Conservation (phyloP, 2,888 invertebrate species). For the Drosophila koepferae region DNA sequence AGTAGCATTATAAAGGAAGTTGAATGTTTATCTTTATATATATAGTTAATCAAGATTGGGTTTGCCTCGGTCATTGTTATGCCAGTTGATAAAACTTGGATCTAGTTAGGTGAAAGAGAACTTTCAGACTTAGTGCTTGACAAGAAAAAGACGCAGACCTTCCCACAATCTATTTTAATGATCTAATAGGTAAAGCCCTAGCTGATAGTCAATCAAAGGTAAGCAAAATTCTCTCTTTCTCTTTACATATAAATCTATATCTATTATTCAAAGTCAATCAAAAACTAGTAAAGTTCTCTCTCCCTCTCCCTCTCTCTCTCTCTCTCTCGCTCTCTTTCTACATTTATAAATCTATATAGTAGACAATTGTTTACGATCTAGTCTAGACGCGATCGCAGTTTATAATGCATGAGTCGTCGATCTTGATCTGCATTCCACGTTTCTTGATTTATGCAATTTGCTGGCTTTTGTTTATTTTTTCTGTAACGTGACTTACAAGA, state of each 20-base stretch:
- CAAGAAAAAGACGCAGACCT: background rate
- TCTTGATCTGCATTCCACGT: slow-evolving; percentile 53
- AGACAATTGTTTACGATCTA: background rate
- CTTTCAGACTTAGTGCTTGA: background rate
- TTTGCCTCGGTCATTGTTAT: background rate
- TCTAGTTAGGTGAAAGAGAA: background rate
- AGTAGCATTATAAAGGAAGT: no score
- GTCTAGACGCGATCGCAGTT: slow-evolving; percentile 6
- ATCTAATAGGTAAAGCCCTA: background rate
- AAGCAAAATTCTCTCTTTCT: background rate
- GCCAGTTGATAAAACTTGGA: background rate
- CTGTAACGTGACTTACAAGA: slow-evolving; percentile 21
- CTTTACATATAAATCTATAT: background rate
- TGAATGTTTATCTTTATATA: background rate
- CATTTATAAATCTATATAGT: background rate
- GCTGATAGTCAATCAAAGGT: background rate
- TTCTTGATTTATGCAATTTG: slow-evolving; percentile 53
- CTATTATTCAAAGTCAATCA: slow-evolving; percentile 1
- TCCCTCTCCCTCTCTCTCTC: background rate
- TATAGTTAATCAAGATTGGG: background rate
- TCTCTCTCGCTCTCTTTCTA: background rate
- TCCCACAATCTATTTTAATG: background rate
- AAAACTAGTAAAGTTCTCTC: background rate
- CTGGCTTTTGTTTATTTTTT: slow-evolving; percentile 45
- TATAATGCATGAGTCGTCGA: slow-evolving; percentile 44